Conservation (phyloP, 2,888 invertebrate species). For the Lepidochrysops patricia region DNA sequence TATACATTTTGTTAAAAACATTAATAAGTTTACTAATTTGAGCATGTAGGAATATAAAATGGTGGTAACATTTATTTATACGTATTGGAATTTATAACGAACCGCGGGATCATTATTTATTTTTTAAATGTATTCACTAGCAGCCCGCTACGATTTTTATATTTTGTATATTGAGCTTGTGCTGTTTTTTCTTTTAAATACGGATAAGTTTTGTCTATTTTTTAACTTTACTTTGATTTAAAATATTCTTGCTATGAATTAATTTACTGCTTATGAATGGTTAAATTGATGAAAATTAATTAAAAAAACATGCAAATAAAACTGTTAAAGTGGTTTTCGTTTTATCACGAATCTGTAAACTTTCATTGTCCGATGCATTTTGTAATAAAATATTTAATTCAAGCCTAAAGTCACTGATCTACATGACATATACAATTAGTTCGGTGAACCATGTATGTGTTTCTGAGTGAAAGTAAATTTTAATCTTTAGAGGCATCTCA, state of each 20-base stretch:
- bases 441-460: slow-evolving; percentile 10
- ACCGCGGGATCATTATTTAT: slow-evolving; percentile 14
- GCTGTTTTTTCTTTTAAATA: background rate
- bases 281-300: too few relatives aligned
- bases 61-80: background rate
- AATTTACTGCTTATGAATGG: too few relatives aligned
- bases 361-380: too few relatives aligned
- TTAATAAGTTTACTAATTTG: background rate
- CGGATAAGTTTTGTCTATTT: background rate
- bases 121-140: slow-evolving; percentile 11
- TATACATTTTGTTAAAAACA: background rate
- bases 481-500: slow-evolving; percentile 27
- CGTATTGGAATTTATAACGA: slow-evolving; percentile 8
- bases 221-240: background rate
- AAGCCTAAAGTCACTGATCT: background rate
- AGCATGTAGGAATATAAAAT: background rate
- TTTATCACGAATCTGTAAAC: too few relatives aligned
- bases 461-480: slow-evolving; percentile 21
- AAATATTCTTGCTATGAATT: background rate
- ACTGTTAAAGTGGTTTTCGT: too few relatives aligned
- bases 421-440: background rate
- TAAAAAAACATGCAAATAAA: too few relatives aligned
- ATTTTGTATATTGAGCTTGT: background rate
- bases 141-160: background rate
- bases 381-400: background rate